Base-by-base conservation (phyloP, 2,797 vertebrate species). In the Oryzias dopingdopingensis region DNA sequence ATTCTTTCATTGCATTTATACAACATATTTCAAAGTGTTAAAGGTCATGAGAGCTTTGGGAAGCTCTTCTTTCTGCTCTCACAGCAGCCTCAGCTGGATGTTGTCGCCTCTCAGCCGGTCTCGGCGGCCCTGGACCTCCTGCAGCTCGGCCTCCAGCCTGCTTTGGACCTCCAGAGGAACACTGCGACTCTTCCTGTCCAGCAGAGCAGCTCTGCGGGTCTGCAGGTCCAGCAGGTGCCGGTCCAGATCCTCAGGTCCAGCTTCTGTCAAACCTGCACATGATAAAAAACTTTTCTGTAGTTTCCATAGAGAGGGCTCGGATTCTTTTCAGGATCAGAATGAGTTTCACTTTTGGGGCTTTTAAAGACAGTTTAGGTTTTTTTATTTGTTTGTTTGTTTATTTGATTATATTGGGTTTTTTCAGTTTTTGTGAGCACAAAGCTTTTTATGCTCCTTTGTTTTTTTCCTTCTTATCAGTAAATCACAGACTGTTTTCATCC, bases 191-290 rank as follows among this genome's bases (percentile, higher is more conserved):
- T 74, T 91, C 49, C 76, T 56, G 17, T 79, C 69, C 64, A 86
- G 81, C 23, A 92, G 63, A 51, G 82, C 72, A 0, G 52, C 58
- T 66, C 71, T 80, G 66, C 67, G 84, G 16, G 59, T 59, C 72
- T 89, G 52, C 32, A 93, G 84, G 32, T 67, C 59, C 57, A 79
- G 59, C 73, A 92, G 72, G 17, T 89, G 74, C 42, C 69, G 40
- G 52, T 76, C 76, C 72, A 94, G 83, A 74, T 81, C 81, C 42
- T 90, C 44, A 0, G 89, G 91, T 41, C 88, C 79, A 59, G 87
- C 76, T 8, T 88, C 56, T 0, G 81, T 90, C 80, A 94, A 58
- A 61, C 92, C 93, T 93, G 63, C 1, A 37, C 20, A 22, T 22
- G 32, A 37, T 3, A 10, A 10, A 4, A 49, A 42, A 62, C 12